Conservation (phyloP, 2,113 vertebrate species). For the Vanacampus margaritifer region DNA sequence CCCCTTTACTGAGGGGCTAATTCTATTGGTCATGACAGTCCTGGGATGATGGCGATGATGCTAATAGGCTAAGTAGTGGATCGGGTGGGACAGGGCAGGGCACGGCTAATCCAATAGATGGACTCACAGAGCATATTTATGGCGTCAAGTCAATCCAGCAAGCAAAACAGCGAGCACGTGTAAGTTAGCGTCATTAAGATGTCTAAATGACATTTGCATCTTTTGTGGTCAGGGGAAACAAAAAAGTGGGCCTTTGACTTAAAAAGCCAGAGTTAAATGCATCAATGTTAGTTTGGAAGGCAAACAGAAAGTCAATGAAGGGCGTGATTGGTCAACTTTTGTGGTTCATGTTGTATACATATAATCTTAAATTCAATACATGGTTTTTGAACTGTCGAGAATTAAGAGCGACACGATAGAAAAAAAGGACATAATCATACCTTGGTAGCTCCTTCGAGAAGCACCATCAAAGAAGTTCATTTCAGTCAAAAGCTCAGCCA, state of each 20-base stretch:
- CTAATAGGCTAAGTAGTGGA: slow-evolving; percentile 64
- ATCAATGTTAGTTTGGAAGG: background rate
- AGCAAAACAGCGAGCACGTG: background rate
- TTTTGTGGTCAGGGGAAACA: background rate
- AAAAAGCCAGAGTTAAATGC: background rate
- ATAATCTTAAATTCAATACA: background rate
- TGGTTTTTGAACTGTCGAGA: background rate
- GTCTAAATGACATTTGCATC: background rate
- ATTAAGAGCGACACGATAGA: background rate
- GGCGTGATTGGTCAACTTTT: background rate
- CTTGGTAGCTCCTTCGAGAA: slow-evolving; percentile 7
- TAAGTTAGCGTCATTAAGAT: background rate
- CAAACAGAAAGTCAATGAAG: slow-evolving; percentile 14
- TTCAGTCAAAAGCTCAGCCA: slow-evolving; percentile 64
- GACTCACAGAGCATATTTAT: slow-evolving; percentile 52
- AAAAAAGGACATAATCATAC: background rate
- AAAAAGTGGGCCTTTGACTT: background rate
- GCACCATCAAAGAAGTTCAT: slow-evolving; percentile 28
- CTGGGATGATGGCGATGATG: slow-evolving; percentile 40
- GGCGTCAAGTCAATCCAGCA: slow-evolving; percentile 42
- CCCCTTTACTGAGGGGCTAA: slow-evolving; percentile 36
- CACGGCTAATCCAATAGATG: slow-evolving; percentile 68
- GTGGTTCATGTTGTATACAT: background rate
- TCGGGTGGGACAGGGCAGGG: slow-evolving; percentile 40
- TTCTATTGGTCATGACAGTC: slow-evolving; percentile 28